Evolutionary conservation across 2,113 vertebrate genomes (phyloP), one percentile per base, ranked within the genome.

Genomic region (Ibidorhyncha struthersii): DNA sequence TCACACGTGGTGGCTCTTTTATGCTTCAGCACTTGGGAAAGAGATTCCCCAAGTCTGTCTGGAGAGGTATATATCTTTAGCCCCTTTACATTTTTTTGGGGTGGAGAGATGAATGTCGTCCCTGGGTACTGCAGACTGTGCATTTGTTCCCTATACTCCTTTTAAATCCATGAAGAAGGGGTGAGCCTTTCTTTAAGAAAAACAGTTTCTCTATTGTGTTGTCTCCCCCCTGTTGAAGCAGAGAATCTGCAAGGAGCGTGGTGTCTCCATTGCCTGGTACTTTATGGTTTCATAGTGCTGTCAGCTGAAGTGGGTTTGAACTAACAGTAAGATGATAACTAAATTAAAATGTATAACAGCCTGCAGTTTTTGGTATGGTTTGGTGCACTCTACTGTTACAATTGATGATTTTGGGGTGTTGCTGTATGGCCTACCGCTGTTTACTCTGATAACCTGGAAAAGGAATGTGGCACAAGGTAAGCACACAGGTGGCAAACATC

Each of bases 391-490:
- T 78, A 3, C 38, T 49, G 30, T 50, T 78, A 36, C 2, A 84
- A 26, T 2, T 66, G 11, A 11, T 82, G 30, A 38, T 50, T 67
- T 15, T 19, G 34, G 8, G 12, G 5, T 21, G 6, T 74, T 84
- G 23, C 50, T 29, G 0, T 45, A 8, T 76, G 61, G 58, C 18
- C 29, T 69, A 8, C 9, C 3, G 8, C 2, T 1, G 4, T 55
- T 82, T 36, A 17, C 20, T 66, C 30, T 41, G 38, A 67, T 67
- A 79, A 11, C 23, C 40, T 86, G 62, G 16, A 52, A 43, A 80
- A 73, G 30, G 17, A 43, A 29, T 15, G 8, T 41, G 41, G 47
- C 34, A 50, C 7, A 8, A 74, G 8, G 5, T 47, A 27, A 27
- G 26, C 19, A 16, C 18, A 8, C 7, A 47, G 7, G 12, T 74